Percentiles rank a stretch among this genome's conserved stretches.
Evolutionary conservation across 2,797 vertebrate genomes (phyloP).

Genomic region (Neosilurus hyrtlii): DNA sequence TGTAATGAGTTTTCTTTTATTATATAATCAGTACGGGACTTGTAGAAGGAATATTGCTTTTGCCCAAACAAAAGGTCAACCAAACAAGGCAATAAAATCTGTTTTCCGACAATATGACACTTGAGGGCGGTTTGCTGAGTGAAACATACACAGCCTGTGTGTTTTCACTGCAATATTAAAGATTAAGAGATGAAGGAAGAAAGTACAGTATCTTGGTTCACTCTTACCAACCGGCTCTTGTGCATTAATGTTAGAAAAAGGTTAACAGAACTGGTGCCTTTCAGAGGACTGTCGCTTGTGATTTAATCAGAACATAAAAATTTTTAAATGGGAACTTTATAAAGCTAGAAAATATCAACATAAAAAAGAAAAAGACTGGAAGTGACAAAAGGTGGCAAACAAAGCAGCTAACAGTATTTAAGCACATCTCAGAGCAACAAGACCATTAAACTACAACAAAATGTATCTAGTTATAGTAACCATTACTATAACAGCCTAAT

Average conservation of each 20-base stretch:
- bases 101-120: constrained; percentile 1
- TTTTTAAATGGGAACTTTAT: neutral
- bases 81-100: constrained; percentile 13
- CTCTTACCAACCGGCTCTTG: neutral
- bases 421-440: neutral
- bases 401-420: neutral
- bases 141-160: neutral
- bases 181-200: neutral
- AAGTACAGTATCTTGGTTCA: neutral
- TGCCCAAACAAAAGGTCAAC: neutral
- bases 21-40: neutral
- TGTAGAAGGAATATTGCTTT: neutral
- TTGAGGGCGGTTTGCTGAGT: neutral
- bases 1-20: neutral
- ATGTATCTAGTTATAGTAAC: neutral
- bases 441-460: neutral
- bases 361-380: neutral
- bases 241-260: constrained; percentile 4
- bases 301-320: constrained; percentile 31
- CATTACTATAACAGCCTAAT: neutral
- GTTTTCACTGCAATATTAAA: constrained; percentile 1
- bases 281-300: neutral
- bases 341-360: neutral
- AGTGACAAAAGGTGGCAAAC: neutral
- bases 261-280: constrained; percentile 9